Base-by-base conservation (phyloP, 2,797 vertebrate genomes). In the Acipenser ruthenus region DNA sequence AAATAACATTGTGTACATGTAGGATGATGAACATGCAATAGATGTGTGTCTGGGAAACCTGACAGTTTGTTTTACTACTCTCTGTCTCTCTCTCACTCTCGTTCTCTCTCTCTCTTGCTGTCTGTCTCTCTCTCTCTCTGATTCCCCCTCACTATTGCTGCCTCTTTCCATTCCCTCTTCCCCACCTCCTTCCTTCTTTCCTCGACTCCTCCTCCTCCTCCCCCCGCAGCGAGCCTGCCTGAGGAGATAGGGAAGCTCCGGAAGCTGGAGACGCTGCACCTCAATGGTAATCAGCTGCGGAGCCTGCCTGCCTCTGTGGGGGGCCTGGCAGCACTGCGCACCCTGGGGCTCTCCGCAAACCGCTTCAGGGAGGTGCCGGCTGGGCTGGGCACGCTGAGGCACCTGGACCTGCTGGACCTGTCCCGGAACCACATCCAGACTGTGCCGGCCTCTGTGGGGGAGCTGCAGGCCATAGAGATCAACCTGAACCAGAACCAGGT, bases 401-500 rank as follows among this genome's bases (percentile, higher is more conserved):
- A 96, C 3, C 83, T 98, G 65, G 95, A 98, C 78, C 83, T 99
- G 62, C 84, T 97, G 58, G 95, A 99, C 80, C 88, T 98, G 70
- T 98, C 95, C 62, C 91, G 87, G 68, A 99, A 99, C 84, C 86
- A 88, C 80, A 98, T 99, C 78, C 92, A 89, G 66, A 85, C 77
- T 0, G 84, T 99, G 50, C 95, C 93, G 0, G 79, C 92, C 7
- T 88, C 79, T 7, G 90, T 98, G 65, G 88, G 87, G 0, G 89
- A 93, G 64, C 77, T 99, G 71, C 96, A 99, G 78, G 87, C 89
- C 75, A 97, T 98, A 0, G 96, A 99, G 82, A 90, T 99, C 79
- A 99, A 98, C 81, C 84, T 99, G 67, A 99, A 99, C 84, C 96
- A 99, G 85, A 99, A 99, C 79, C 96, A 99, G 94, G 96, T 97